Evolutionary conservation across 2,797 vertebrate genomes (phyloP), one percentile per base, ranked within the genome.

Genomic region (Oreochromis mossambicus): DNA sequence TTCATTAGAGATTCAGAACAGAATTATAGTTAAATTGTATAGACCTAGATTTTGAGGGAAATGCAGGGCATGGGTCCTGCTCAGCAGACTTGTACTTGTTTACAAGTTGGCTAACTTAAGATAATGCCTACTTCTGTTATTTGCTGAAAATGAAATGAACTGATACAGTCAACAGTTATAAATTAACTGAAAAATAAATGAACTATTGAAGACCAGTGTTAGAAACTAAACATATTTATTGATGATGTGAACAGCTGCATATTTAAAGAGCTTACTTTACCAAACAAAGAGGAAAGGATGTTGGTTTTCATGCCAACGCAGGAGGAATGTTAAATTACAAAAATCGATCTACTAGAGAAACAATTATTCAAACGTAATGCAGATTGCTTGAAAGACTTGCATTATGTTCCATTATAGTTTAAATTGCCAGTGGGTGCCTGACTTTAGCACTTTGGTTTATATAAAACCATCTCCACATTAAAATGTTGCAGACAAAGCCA

Each of bases 121-220:
- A 58, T 58, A 63, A 63, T 0, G 32, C 10, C 17, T n/a, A 11
- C 58, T n/a, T 63, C n/a, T 63, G 58, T 63, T 63, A 63, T 36
- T 61, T 34, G 56, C 1, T 61, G 17, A 61, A 61, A 61, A 61
- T 61, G 56, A 34, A 61, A n/a, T 61, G 5, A 61, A 61, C 2
- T 11, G 29, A 34, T 61, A 34, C 3, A 19, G 56, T 7, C 32
- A 19, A 12, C 32, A 61, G 17, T 61, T 12, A n/a, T n/a, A 36
- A 63, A 63, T 63, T 19, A 36, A 34, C 32, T 36, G 3, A 12
- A 46, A 26, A 48, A 73, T 43, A 73, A 48, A 48, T 24, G 10
- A 24, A 21, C n/a, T 24, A 12, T 19, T 26, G 15, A 48, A 26
- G 41, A 0, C 10, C 0, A 73, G 43, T 15, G 43, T 73, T 48